Conservation (phyloP, 2,888 invertebrate genomes). For the Drosophila picticornis region DNA sequence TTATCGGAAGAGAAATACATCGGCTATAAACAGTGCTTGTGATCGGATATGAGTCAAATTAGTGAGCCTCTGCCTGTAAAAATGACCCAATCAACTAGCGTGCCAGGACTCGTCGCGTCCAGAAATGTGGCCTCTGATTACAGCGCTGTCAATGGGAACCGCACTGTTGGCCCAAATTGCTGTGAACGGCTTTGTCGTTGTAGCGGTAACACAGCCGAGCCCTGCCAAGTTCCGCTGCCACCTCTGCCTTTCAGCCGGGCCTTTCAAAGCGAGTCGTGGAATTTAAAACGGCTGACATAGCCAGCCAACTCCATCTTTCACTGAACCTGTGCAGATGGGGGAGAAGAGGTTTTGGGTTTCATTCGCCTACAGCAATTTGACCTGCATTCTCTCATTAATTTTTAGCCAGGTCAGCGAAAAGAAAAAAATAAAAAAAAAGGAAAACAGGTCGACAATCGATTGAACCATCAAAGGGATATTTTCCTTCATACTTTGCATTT, state of each 20-base stretch:
- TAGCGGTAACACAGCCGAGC: slow-evolving; percentile 6
- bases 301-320: slow-evolving; percentile 31
- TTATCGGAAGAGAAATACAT: not conserved
- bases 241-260: not conserved
- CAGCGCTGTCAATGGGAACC: slow-evolving; percentile 35
- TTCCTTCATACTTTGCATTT: not conserved
- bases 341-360: not conserved
- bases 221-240: slow-evolving; percentile 1
- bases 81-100: slow-evolving; percentile 59
- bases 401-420: slow-evolving; percentile 14
- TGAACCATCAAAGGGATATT: slow-evolving; percentile 1
- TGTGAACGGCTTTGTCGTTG: slow-evolving; percentile 19
- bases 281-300: slow-evolving; percentile 43
- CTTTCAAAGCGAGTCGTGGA: slow-evolving; percentile 16
- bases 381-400: slow-evolving; percentile 45
- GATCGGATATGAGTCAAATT: slow-evolving; percentile 12
- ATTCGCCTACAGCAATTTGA: slow-evolving; percentile 33
- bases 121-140: slow-evolving; percentile 37
- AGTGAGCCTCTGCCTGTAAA: slow-evolving; percentile 23
- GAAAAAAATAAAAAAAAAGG: not conserved
- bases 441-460: slow-evolving; percentile 14
- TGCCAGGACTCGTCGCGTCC: slow-evolving; percentile 27
- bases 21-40: not conserved
- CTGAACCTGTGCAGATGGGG: not conserved
- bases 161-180: slow-evolving; percentile 32